Evolutionary conservation across 2,797 vertebrate genomes (phyloP), one percentile per base, ranked within the genome.

Genomic region (Dendrocincla fuliginosa): DNA sequence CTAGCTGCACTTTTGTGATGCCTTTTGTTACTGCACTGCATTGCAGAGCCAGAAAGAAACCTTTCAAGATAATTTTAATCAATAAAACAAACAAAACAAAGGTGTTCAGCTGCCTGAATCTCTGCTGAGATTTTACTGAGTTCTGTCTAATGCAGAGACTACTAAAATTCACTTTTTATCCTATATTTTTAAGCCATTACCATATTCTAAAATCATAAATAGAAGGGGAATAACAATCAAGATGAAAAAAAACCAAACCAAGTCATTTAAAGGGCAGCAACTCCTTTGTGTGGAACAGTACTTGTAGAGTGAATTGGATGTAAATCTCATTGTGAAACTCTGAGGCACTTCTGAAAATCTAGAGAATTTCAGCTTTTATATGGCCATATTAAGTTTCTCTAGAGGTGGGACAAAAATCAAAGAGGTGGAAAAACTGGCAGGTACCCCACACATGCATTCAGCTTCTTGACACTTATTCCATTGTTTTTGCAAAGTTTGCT

Each of bases 41-140:
- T 68, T 83, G 69, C 65, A 90, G 68, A 94, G 50, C 22, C 76
- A 89, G 86, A 79, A 32, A 68, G 67, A 90, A 93, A 84, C 24
- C 25, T 68, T 91, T 91, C 89, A 96, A 85, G 68, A 60, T 23
- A 49, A 84, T 95, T 95, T 92, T 87, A 71, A 84, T 93, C 55
- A 82, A 89, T 81, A 87, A 86, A 88, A 63, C 11, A 16, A 84
- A n/a, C 7, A 27, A 59, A 11, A 56, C n/a, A 56, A 50, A 11
- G 5, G 7, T 39, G 11, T 64, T 89, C 2, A 2, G 42, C 76
- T 95, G 17, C 10, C 47, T 86, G 59, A 74, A 85, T 74, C 41
- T 89, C 49, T 94, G 28, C 32, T 79, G 74, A 92, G 37, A 87
- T 84, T 90, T 94, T 65, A 77, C n/a, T 77, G 50, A 74, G n/a